Evolutionary conservation across 2,797 vertebrate genomes (phyloP).

Genomic region (Cirrhinus mrigala): DNA sequence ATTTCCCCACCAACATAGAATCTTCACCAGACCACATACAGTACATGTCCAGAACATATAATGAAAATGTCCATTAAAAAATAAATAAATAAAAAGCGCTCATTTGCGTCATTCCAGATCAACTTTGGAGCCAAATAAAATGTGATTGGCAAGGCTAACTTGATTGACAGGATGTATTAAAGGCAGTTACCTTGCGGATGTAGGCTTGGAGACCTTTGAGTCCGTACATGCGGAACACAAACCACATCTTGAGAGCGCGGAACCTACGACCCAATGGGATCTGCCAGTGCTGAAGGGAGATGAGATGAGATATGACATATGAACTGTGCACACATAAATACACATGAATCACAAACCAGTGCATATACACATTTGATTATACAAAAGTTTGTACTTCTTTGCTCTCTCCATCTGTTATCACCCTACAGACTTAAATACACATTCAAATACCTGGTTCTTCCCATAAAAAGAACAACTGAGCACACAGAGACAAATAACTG

Average conservation of each 20-base stretch:
- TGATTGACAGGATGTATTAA: constrained; percentile 67
- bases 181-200: constrained; percentile 89
- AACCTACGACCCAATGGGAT: constrained; percentile 94
- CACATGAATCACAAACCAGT: constrained; percentile 6
- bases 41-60: neutral
- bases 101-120: constrained; percentile 52
- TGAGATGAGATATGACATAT: constrained; percentile 39
- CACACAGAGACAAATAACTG: neutral
- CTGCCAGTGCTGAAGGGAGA: constrained; percentile 90
- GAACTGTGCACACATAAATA: constrained; percentile 8
- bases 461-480: neutral
- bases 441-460: neutral
- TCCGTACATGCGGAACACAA: constrained; percentile 93
- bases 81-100: neutral
- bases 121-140: constrained; percentile 23
- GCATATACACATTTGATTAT: neutral
- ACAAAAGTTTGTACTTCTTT: neutral
- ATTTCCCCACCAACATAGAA: neutral
- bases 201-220: constrained; percentile 88
- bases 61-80: neutral
- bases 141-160: constrained; percentile 70
- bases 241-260: constrained; percentile 97
- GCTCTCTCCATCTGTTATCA: neutral
- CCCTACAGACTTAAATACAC: constrained; percentile 4
- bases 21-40: neutral